A percentile compares a stretch with the other conserved stretches of the same genome.
Conservation (phyloP, 1,140 invertebrate species). For the Saccostrea glomerata region DNA sequence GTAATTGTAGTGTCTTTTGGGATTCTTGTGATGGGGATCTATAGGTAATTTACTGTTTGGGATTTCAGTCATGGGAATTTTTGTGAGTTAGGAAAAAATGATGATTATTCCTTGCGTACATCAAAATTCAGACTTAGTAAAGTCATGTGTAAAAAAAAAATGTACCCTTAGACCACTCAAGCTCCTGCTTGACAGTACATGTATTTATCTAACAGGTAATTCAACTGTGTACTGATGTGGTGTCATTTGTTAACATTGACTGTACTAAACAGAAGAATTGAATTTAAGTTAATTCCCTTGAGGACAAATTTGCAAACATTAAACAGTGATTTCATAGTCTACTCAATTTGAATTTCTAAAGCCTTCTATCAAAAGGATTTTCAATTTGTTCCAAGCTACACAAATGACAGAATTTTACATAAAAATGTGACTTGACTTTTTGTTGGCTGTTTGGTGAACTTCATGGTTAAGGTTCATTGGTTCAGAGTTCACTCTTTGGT, state of each 20-base stretch:
- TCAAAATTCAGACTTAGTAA: too few species aligned
- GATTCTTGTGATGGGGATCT: too few species aligned
- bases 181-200: too few species aligned
- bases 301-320: constrained; percentile 6
- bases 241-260: not conserved
- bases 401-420: constrained; percentile 33
- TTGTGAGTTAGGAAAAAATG: too few species aligned
- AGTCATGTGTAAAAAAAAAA: too few species aligned
- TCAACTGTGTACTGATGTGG: not conserved
- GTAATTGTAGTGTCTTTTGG: too few species aligned
- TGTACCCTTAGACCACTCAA: too few species aligned
- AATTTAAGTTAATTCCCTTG: not conserved
- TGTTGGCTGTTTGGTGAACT: constrained; percentile 11
- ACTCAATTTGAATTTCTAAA: constrained; percentile 12
- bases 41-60: too few species aligned
- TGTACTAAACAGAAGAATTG: not conserved
- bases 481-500: constrained; percentile 10
- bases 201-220: too few species aligned
- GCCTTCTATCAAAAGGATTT: not conserved
- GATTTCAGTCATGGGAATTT: too few species aligned
- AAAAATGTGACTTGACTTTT: constrained; percentile 6
- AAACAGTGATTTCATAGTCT: not conserved
- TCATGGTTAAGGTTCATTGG: not conserved
- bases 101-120: too few species aligned
- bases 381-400: not conserved